Evolutionary conservation across 2,797 vertebrate species (phyloP).

Genomic region (Phalanger gymnotis): DNA sequence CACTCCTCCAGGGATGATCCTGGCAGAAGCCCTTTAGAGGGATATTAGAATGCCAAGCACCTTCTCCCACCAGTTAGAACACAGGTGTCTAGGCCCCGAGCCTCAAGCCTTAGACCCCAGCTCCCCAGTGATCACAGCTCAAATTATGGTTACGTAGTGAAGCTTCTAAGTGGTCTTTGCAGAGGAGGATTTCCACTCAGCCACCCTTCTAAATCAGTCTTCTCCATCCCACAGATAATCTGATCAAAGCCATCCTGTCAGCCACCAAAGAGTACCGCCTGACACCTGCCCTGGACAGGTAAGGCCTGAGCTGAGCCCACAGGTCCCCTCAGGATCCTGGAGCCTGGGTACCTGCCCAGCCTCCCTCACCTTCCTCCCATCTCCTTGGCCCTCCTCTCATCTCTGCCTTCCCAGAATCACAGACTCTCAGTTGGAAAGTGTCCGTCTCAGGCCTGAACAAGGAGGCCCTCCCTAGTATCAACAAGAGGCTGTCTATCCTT

Average conservation of each 20-base stretch:
- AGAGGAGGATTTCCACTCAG: neutral
- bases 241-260: constrained; percentile 90
- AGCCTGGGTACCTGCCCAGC: neutral
- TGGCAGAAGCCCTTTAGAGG: constrained; percentile 49
- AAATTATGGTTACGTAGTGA: neutral
- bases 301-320: constrained; percentile 59
- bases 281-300: constrained; percentile 89
- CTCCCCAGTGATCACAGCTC: neutral
- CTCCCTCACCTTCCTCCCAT: neutral
- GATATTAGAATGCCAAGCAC: neutral
- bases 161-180: neutral
- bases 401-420: neutral
- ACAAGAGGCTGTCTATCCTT: no score
- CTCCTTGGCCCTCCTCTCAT: neutral
- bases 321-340: neutral
- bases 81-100: no score
- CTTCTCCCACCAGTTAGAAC: neutral
- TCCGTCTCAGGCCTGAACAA: no score
- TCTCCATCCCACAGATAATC: constrained; percentile 84
- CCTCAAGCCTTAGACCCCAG: neutral
- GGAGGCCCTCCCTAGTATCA: neutral
- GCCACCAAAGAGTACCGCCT: constrained; percentile 90
- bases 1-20: neutral
- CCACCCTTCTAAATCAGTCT: constrained; percentile 58
- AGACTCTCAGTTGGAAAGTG: neutral